Percentiles rank a stretch among this genome's conserved stretches.
Conservation (phyloP, 2,888 invertebrate species). For the Neoitamus cyanurus region DNA sequence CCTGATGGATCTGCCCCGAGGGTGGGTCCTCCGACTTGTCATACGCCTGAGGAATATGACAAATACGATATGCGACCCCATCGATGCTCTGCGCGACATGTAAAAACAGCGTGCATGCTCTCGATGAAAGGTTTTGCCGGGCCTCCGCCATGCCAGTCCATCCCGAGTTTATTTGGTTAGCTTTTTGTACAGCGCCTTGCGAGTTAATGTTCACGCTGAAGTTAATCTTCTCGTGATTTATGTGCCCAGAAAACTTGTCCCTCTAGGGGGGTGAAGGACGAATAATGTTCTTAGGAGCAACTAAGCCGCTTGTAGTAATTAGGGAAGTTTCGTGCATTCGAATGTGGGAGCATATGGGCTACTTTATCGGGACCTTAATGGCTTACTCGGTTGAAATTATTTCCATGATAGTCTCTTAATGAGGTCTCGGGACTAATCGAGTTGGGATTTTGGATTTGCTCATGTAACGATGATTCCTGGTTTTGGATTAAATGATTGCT, state of each 20-base stretch:
- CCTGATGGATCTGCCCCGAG: conserved; percentile 44
- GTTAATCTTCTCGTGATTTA: conserved; percentile 27
- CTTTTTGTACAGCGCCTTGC: background rate
- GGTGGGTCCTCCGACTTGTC: background rate
- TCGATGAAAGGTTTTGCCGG: conserved; percentile 9
- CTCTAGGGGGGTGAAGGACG: background rate
- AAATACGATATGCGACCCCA: conserved; percentile 27
- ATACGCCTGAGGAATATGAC: conserved; percentile 18
- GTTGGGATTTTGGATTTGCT: background rate
- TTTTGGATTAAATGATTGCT: background rate
- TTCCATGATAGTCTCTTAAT: background rate
- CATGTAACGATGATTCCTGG: background rate
- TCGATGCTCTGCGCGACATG: conserved; percentile 4
- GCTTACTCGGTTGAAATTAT: background rate
- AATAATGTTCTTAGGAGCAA: background rate
- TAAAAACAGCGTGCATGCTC: background rate
- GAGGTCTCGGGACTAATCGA: background rate
- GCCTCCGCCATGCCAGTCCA: background rate
- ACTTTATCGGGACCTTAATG: background rate
- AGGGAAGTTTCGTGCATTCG: background rate
- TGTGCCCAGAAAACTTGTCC: background rate
- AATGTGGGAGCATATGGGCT: background rate
- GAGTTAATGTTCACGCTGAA: conserved; percentile 9
- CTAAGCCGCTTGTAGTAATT: background rate
- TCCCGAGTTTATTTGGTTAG: conserved; percentile 16